Evolutionary conservation across 2,888 invertebrate species (phyloP), one percentile per base, ranked within the genome.

Genomic region (Pristionchus maxplancki): DNA sequence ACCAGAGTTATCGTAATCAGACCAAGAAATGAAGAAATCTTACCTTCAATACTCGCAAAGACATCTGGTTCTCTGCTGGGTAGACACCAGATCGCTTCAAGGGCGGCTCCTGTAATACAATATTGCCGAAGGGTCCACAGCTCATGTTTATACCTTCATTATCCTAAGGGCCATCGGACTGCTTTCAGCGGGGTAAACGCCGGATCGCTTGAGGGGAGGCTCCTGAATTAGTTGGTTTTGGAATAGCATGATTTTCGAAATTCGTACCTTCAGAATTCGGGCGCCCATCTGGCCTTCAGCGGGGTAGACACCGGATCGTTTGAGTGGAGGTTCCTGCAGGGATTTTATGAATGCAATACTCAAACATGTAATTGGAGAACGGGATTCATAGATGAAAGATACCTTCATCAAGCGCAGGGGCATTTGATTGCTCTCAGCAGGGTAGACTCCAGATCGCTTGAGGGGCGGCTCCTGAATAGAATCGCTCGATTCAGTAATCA

Each of bases 201-300:
- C 44, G 13, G 78, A 78, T 78, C 78, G 17, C 78, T 78, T 78
- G 13, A 78, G 78, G 2, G 78, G 78, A n/a, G 78, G 78, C 44
- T 78, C 78, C 78, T 78, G 78, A 31, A 78, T 28, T 44, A 11
- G 11, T 20, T 5, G 9, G 28, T 34, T 74, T 74, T 37, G 40
- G 37, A 20, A 34, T 34, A 24, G 67, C 6, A n/a, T 34, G 3
- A 67, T 11, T 37, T 17, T 34, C 37, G 37, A 37, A 11, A 37
- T 34, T 17, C 20, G 9, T 13, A 78, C 74, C 74, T 78, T 78
- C 44, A 78, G n/a, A 6, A 78, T 17, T 44, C 44, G 40, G 1
- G n/a, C 44, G 0, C 44, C n/a, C 44, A 78, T 28, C 11, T 8
- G 28, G 28, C n/a, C 37, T 34, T 71, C 71, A 24, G 71, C 71